Base-by-base conservation (phyloP, 2,888 invertebrate species). In the Drosophila nr. medialis region DNA sequence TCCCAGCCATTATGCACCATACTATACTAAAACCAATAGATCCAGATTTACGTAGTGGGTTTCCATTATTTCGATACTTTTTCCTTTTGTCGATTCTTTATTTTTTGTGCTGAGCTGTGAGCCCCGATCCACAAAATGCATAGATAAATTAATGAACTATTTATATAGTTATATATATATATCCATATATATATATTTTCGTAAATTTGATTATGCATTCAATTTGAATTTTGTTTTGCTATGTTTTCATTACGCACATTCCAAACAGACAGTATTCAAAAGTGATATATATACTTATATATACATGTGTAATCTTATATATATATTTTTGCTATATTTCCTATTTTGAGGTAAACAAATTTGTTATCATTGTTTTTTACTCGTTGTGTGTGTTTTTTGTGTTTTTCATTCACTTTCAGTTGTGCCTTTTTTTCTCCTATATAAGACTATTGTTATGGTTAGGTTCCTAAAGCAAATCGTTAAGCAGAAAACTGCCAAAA, bases 401-500 rank as follows among this genome's bases (percentile, higher is more conserved):
- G 15, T 48, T 48, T 29, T 34, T 1, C 2, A n/a, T 56, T 36
- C 7, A 21, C n/a, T 53, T 34, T 62, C 30, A 27, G 42, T 58
- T 29, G 48, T 18, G 1, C 50, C 21, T 56, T 34, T 24, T 45
- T 61, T 45, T 29, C 27, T 38, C 38, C 30, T 51, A 51, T 56
- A 45, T 48, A 75, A 53, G 51, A 76, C 10, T 56, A 48, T 54
- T 27, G 56, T 15, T 49, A 64, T 68, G 70, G 78, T 73, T 65
- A 73, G 77, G 72, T 76, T 75, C 76, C 76, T 72, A 55, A 76
- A 34, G 27, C 21, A 55, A 56, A 60, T 51, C 42, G 59, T 51
- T 21, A 72, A 79, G 67, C 72, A 63, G 45, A 68, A 68, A 64
- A 78, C 78, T 77, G 80, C 73, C 68, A 77, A 76, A 80, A 80